Base-by-base conservation (phyloP, 2,113 vertebrate species). In the Oryzias woworae region DNA sequence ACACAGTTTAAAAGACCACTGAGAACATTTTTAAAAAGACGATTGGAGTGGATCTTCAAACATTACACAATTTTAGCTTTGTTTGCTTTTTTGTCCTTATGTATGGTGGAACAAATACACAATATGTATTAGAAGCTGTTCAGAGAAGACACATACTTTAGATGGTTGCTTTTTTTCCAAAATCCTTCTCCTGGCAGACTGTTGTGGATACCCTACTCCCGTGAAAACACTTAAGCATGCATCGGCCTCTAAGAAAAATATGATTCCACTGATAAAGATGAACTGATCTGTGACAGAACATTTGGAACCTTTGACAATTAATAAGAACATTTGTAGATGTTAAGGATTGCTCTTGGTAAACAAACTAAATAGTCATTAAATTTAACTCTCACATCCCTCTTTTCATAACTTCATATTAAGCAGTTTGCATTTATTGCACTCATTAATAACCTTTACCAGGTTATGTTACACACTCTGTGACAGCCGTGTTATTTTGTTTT, bases 391-490 rank as follows among this genome's bases (percentile, higher is more conserved):
- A 92, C 93, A 92, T 94, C 92, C 92, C 91, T 91, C 93, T 93
- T 95, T 90, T 90, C 93, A 94, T 96, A 95, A 95, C 93, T 94
- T 94, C 93, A 92, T 91, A 94, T 95, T 92, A 90, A 93, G 92
- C 93, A 93, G 94, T 95, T 93, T 91, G 87, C 90, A 92, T 92
- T 94, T 96, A 98, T 96, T 96, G 93, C 92, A 83, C 92, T 93
- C 95, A 95, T 97, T 96, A 97, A 98, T 98, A 95, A 95, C 92
- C 89, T 94, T 94, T 93, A 95, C 91, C 92, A 81, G 81, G 92
- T 95, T 95, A 92, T 90, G 90, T 91, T 91, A 91, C 92, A 90
- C 75, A 86, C 89, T 91, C 90, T 82, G 76, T 93, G 94, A 93
- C 93, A 93, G 93, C 90, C 90, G 91, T 92, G 93, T 94, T 89